These are phyloP conservation scores for Diadophis punctatus DNA, from an alignment of 2,113 vertebrate species.

Conservation along the genomic window DNA sequence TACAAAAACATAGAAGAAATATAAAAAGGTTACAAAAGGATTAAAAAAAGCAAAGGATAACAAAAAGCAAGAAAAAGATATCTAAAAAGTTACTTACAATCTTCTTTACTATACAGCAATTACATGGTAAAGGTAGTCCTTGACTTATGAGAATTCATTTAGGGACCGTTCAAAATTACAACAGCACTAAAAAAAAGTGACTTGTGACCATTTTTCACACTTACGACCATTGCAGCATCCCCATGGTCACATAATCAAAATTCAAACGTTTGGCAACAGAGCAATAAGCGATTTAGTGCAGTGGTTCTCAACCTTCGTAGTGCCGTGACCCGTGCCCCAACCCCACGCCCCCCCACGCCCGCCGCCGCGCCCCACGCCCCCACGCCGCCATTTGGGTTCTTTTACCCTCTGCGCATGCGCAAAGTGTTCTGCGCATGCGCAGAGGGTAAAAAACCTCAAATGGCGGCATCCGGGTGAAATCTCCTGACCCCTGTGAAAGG, in stretches of 20 bases:
- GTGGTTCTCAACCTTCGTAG: too few relatives aligned
- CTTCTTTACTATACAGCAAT: not conserved
- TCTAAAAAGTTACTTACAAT: not conserved
- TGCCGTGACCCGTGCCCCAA: too few relatives aligned
- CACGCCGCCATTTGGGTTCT: too few relatives aligned
- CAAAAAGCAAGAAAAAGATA: not conserved
- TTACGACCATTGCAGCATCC: not conserved
- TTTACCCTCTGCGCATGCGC: too few relatives aligned
- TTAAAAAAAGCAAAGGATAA: not conserved
- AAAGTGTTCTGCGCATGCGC: too few relatives aligned
- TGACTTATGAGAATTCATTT: not conserved
- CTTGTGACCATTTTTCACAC: not conserved
- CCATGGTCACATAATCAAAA: not conserved
- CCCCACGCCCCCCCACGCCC: too few relatives aligned
- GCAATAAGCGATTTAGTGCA: not conserved
- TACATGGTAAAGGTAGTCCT: not conserved
- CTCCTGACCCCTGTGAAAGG: too few relatives aligned
- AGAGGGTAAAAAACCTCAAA: too few relatives aligned
- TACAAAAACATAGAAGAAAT: not conserved
- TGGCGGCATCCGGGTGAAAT: too few relatives aligned
- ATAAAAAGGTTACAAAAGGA: not conserved
- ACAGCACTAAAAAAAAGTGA: not conserved
- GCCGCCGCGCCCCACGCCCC: too few relatives aligned
- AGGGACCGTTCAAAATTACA: not conserved
- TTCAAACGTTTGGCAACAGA: not conserved